Conservation (phyloP, 2,888 invertebrate species). For the Drosophila parthenogenetica region DNA sequence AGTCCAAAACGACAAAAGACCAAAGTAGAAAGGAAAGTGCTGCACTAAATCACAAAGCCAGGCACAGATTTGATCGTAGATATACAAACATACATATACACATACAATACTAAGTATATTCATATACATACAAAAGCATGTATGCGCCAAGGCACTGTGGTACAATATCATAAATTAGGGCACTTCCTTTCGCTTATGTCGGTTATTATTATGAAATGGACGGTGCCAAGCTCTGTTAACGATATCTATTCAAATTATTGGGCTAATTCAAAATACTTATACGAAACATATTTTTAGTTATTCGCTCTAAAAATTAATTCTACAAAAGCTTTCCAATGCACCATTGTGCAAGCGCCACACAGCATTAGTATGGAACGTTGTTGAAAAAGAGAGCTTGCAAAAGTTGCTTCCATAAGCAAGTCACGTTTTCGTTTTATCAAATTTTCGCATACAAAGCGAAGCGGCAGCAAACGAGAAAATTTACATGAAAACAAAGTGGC, state of each 20-base stretch:
- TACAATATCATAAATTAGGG: too few species aligned
- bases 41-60: slow-evolving; percentile 61
- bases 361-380: slow-evolving; percentile 18
- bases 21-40: slow-evolving; percentile 58
- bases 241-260: too few species aligned
- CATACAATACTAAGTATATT: slow-evolving; percentile 18
- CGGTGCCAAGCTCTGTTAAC: too few species aligned
- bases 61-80: slow-evolving; percentile 56
- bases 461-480: slow-evolving; percentile 58
- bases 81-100: slow-evolving; percentile 18
- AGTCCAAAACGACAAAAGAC: too few species aligned
- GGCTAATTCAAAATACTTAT: too few species aligned
- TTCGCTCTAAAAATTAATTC: too few species aligned
- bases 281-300: too few species aligned
- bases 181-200: too few species aligned
- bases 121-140: slow-evolving; percentile 14
- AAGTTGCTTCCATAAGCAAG: slow-evolving; percentile 67
- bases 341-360: slow-evolving; percentile 17
- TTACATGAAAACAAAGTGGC: slow-evolving; percentile 68
- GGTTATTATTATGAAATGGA: too few species aligned
- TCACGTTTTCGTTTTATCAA: slow-evolving; percentile 80
- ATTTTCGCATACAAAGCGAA: slow-evolving; percentile 73
- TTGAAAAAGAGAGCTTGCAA: slow-evolving; percentile 9
- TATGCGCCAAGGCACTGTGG: slow-evolving; percentile 7
- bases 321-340: too few species aligned